Evolutionary conservation across 2,888 invertebrate genomes (phyloP).

Genomic region (Machimus rusticus): DNA sequence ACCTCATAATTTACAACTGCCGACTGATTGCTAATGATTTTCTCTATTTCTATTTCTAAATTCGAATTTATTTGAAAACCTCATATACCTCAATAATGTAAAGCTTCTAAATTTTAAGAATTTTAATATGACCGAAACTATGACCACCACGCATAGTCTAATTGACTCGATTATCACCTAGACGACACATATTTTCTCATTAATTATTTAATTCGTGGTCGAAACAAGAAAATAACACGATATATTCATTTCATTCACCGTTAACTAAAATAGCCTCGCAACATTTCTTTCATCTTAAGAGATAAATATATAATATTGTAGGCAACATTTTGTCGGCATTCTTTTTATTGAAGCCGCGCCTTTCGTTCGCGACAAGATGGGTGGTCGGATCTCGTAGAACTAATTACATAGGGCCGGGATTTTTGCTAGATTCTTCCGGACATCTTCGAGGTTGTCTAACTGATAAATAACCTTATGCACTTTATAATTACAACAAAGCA

Average conservation of each 20-base stretch:
- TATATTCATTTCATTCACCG: not conserved
- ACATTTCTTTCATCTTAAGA: not conserved
- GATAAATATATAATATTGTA: not conserved
- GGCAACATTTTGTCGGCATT: not conserved
- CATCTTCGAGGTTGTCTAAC: not conserved
- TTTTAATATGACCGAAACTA: not conserved
- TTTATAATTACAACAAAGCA: not conserved
- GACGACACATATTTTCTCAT: not conserved
- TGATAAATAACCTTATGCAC: not conserved
- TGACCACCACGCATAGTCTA: not conserved
- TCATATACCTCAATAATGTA: not conserved
- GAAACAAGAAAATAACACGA: not conserved
- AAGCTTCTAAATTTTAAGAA: not conserved
- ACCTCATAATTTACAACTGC: not conserved
- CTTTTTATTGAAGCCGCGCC: not conserved
- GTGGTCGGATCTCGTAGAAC: not conserved
- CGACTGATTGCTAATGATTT: not conserved
- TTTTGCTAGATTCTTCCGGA: not conserved
- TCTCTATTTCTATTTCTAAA: too few species aligned
- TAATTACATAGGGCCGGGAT: not conserved
- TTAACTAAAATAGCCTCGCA: not conserved
- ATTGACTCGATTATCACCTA: not conserved
- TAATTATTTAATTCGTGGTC: not conserved
- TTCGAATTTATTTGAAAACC: too few species aligned
- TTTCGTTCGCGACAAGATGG: not conserved